Percentiles rank a stretch among this genome's conserved stretches.
Evolutionary conservation across 2,797 vertebrate genomes (phyloP).

Genomic region (Psittacula derbiana): DNA sequence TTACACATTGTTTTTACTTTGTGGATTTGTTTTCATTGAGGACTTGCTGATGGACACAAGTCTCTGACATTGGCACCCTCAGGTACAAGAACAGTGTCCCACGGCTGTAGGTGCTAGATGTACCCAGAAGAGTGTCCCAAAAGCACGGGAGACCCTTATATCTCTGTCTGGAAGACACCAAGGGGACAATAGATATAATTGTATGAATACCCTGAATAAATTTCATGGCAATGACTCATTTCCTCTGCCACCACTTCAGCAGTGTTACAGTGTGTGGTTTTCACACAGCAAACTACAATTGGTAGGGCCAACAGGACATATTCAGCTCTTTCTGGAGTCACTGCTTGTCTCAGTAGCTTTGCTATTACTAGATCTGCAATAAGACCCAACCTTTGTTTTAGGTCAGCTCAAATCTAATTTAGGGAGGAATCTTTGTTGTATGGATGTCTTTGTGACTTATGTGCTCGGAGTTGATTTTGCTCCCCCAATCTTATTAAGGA

Average conservation of each 20-base stretch:
- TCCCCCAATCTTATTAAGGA: slow-evolving; percentile 70
- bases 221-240: not conserved
- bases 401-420: slow-evolving; percentile 67
- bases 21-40: not conserved
- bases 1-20: not conserved
- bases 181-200: not conserved
- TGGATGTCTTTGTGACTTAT: slow-evolving; percentile 70
- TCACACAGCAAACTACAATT: not conserved
- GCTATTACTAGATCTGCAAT: slow-evolving; percentile 6
- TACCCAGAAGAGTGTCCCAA: not conserved
- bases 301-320: not conserved
- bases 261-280: not conserved
- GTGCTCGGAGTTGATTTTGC: slow-evolving; percentile 57
- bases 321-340: not conserved
- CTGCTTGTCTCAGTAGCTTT: not conserved
- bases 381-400: slow-evolving; percentile 53
- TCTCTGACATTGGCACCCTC: not conserved
- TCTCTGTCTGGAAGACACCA: not conserved
- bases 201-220: not conserved
- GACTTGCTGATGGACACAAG: not conserved
- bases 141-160: not conserved
- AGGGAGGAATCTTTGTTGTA: slow-evolving; percentile 39
- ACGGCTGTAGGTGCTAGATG: accelerated
- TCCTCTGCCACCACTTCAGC: not conserved
- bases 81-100: not conserved